A percentile compares a stretch with the other conserved stretches of the same genome.
These are phyloP conservation scores for Brachyalestes nurse DNA, from an alignment of 2,797 vertebrate genomes.

Conservation along the genomic window DNA sequence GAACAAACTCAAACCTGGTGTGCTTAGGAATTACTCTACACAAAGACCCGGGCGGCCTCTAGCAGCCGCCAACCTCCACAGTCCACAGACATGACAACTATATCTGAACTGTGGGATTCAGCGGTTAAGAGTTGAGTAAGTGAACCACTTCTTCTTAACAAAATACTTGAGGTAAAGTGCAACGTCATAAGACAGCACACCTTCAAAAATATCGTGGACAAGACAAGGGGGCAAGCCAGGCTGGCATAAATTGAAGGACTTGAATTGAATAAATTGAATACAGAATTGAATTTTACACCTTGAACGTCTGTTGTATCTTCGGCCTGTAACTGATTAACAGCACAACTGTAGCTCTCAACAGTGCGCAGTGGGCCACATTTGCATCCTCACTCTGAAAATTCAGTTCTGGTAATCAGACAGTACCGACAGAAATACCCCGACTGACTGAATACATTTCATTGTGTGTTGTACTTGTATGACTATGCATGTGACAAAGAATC, in stretches of 20 bases:
- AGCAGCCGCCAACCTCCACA: no score
- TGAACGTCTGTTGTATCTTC: neutral
- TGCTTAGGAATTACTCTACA: no score
- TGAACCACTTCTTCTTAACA: conserved; percentile 34
- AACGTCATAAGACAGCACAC: conserved; percentile 44
- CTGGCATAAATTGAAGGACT: conserved; percentile 14
- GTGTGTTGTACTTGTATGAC: no score
- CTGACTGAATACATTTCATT: no score
- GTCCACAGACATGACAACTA: no score
- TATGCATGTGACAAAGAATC: no score
- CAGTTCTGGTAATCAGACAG: conserved; percentile 26
- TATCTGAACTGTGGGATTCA: conserved; percentile 28
- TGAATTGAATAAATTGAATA: conserved; percentile 27
- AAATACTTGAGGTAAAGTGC: conserved; percentile 41
- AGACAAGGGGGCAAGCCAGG: conserved; percentile 31
- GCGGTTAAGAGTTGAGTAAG: conserved; percentile 26
- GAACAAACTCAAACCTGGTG: no score
- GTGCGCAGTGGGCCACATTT: conserved; percentile 22
- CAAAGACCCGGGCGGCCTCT: no score
- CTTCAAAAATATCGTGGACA: conserved; percentile 43
- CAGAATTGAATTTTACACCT: conserved; percentile 31
- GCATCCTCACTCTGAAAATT: conserved; percentile 37
- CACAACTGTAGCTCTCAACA: conserved; percentile 9
- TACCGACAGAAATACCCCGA: conserved; percentile 31
- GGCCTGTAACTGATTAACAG: conserved; percentile 3